Evolutionary conservation across 2,797 vertebrate genomes (phyloP).

Genomic region (Tapirus indicus): DNA sequence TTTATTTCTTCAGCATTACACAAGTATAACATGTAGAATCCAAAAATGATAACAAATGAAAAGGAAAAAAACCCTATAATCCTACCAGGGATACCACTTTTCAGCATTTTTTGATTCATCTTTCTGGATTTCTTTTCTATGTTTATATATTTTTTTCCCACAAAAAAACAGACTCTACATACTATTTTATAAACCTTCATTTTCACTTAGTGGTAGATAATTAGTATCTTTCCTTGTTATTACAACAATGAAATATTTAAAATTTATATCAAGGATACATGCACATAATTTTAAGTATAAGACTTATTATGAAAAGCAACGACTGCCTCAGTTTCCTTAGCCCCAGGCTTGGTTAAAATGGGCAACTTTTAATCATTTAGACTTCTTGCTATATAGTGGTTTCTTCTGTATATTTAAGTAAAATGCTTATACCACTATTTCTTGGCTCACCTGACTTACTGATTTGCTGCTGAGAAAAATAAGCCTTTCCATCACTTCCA

Average conservation of each 20-base stretch:
- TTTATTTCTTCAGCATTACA: neutral
- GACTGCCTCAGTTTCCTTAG: neutral
- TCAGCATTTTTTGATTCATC: neutral
- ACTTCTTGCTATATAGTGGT: neutral
- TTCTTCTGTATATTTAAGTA: neutral
- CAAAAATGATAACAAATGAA: neutral
- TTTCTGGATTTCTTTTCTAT: neutral
- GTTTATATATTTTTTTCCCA: neutral
- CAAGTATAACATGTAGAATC: neutral
- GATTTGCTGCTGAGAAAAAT: neutral
- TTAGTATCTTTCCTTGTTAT: neutral
- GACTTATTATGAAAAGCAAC: neutral
- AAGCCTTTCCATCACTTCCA: neutral
- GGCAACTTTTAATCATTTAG: neutral
- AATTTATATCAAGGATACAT: neutral
- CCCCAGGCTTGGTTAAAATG: neutral
- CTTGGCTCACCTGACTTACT: neutral
- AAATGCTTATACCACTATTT: neutral
- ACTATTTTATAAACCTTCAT: constrained; percentile 11
- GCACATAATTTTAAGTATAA: neutral
- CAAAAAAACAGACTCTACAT: neutral
- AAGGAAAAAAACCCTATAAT: neutral
- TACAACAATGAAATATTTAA: neutral
- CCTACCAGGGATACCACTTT: neutral
- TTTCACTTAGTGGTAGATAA: constrained; percentile 10